Base-by-base conservation (phyloP, 1,140 invertebrate species). In the Ridgeia piscesae region DNA sequence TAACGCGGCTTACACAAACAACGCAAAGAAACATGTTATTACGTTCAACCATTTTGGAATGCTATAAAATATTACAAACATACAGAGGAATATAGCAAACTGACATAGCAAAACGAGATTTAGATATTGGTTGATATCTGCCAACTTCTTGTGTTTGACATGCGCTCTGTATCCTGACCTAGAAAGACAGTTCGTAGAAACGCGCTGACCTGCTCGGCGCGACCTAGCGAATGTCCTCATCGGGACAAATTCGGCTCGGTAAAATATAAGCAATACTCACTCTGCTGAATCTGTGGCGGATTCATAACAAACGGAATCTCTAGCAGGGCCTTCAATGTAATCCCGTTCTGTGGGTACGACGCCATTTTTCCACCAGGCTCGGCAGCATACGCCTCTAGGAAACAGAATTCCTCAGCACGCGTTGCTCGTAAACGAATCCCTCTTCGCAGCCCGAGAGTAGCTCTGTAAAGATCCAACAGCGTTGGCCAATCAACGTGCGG, bases 301-400 rank as follows among this genome's bases (percentile, higher is more conserved):
- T 77, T 77, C 58, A 77, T 77, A 77, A 77, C 58, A 77, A 77
- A 77, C 8, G 58, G 58, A 77, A 77, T 77, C 58, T 77, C 58
- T 21, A 77, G 58, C 27, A 77, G 17, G 27, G 58, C 58, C 58
- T 77, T 77, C 58, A 77, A 21, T 77, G 58, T 77, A 77, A 77
- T 77, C 58, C 58, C 58, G 58, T 77, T 77, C 58, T 77, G 58
- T 31, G 58, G 58, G 58, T 77, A 77, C 6, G 58, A 77, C 58
- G 58, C 58, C 58, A 77, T 77, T 77, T 77, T 77, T 77, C 58
- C 58, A 77, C 58, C 58, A 77, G 58, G 58, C 58, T 77, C 58
- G 58, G 58, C 58, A 77, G 58, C 58, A 77, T 31, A 77, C 58
- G 17, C 58, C 58, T 77, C 17, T 77, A 77, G 14, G 58, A 77